These are phyloP conservation scores for Venusia cambrica DNA, from an alignment of 2,888 invertebrate genomes.

Conservation along the genomic window DNA sequence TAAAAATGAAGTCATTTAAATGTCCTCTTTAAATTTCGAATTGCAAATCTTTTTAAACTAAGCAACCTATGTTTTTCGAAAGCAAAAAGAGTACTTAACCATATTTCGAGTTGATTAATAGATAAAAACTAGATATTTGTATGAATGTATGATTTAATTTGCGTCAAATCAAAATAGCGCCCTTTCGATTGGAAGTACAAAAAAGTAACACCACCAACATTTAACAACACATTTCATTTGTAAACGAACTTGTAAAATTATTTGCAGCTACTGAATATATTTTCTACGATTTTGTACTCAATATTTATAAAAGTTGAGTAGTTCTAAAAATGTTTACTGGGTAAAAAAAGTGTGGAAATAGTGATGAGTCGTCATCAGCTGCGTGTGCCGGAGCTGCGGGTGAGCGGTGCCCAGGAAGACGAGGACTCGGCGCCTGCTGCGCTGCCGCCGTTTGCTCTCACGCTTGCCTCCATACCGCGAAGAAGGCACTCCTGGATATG, in stretches of 20 bases:
- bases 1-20: background rate
- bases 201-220: constrained; percentile 14
- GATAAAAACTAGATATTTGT: too few species aligned
- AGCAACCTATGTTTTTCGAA: too few species aligned
- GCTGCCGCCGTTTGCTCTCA: constrained; percentile 68
- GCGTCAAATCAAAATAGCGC: too few species aligned
- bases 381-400: constrained; percentile 85
- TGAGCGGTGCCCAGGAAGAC: constrained; percentile 76
- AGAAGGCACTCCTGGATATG: constrained; percentile 89
- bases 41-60: too few species aligned
- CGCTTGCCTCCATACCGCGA: constrained; percentile 80
- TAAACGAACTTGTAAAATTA: background rate
- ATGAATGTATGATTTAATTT: too few species aligned
- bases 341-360: constrained; percentile 59
- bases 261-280: constrained; percentile 9
- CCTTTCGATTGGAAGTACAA: too few species aligned
- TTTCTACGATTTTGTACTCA: constrained; percentile 5
- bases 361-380: constrained; percentile 79
- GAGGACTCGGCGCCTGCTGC: constrained; percentile 67
- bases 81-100: too few species aligned
- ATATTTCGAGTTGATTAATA: too few species aligned
- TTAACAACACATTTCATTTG: constrained; percentile 46
- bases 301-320: constrained; percentile 18
- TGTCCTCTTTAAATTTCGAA: too few species aligned
- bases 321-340: constrained; percentile 25